A percentile compares a stretch with the other conserved stretches of the same genome.
phyloP scores from a whole-genome alignment of 2,797 vertebrate genomes.

The Leuciscus waleckii region DNA sequence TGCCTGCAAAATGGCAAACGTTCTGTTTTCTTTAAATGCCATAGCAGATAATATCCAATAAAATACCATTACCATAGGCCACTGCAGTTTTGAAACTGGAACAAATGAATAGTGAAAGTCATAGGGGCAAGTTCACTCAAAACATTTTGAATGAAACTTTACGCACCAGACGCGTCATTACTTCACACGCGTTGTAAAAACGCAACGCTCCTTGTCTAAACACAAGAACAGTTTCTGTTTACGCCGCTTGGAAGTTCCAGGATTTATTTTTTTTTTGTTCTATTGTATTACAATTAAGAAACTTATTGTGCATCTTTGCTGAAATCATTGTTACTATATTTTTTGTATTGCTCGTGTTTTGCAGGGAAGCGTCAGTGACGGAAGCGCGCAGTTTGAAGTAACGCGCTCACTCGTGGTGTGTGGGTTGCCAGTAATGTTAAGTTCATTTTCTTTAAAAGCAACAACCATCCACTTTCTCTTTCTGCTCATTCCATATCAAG shows the following conservation, averaged over 20 bases:
- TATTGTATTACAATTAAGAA: not conserved
- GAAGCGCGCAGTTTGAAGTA: conserved; percentile 15
- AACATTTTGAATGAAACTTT: not conserved
- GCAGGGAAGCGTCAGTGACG: conserved; percentile 1
- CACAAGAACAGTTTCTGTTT: not conserved
- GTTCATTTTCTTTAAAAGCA: conserved; percentile 53
- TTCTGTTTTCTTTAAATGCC: not conserved
- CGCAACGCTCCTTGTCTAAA: not conserved
- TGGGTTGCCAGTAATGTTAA: conserved; percentile 58
- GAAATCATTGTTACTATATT: not conserved
- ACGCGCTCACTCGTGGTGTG: conserved; percentile 50
- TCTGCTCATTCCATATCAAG: conserved; percentile 41
- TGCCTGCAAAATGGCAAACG: not conserved
- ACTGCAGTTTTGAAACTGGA: not conserved
- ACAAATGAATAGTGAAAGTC: not conserved
- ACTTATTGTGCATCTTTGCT: not conserved
- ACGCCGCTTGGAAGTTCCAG: not conserved
- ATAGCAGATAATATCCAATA: not conserved
- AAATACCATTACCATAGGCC: too few relatives aligned
- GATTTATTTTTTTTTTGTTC: not conserved
- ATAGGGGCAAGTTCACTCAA: not conserved
- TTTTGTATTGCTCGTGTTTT: not conserved
- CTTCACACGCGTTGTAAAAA: not conserved
- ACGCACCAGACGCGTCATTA: not conserved
- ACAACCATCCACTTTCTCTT: conserved; percentile 17